Percentiles rank a stretch among this genome's conserved stretches.
Conservation (phyloP, 2,888 invertebrate species). For the Ditula angustiorana region DNA sequence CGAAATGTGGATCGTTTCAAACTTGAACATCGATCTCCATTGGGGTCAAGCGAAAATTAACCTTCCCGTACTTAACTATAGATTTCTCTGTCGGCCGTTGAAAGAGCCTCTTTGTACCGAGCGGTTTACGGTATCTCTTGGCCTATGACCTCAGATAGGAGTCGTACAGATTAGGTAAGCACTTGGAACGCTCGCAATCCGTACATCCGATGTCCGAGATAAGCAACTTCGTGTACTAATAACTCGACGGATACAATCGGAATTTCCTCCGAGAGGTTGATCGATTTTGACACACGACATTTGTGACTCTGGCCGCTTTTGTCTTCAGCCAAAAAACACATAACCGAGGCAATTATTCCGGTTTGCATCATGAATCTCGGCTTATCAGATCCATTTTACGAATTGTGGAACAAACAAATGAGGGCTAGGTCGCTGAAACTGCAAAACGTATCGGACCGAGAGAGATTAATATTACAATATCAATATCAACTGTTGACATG, state of each 20-base stretch:
- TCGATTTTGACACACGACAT: conserved; percentile 38
- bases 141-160: conserved; percentile 75
- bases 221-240: conserved; percentile 62
- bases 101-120: conserved; percentile 40
- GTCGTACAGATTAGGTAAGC: conserved; percentile 68
- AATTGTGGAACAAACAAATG: conserved; percentile 26
- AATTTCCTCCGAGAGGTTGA: conserved; percentile 42
- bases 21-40: conserved; percentile 42
- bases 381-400: conserved; percentile 35
- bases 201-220: conserved; percentile 66
- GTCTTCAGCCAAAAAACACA: conserved; percentile 31
- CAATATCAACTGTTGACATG: conserved; percentile 63
- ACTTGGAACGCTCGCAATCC: conserved; percentile 51
- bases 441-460: conserved; percentile 22
- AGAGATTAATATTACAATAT: conserved; percentile 39
- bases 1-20: conserved; percentile 57
- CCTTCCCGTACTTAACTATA: conserved; percentile 53
- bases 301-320: conserved; percentile 26
- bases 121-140: conserved; percentile 71
- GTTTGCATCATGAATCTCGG: conserved; percentile 36
- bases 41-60: conserved; percentile 53
- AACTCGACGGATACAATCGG: conserved; percentile 59
- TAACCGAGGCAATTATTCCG: conserved; percentile 38
- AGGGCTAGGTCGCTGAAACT: conserved; percentile 25
- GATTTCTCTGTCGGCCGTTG: conserved; percentile 51